phyloP scores from a whole-genome alignment of 1,140 invertebrate genomes.

The Leucophenga varia region DNA sequence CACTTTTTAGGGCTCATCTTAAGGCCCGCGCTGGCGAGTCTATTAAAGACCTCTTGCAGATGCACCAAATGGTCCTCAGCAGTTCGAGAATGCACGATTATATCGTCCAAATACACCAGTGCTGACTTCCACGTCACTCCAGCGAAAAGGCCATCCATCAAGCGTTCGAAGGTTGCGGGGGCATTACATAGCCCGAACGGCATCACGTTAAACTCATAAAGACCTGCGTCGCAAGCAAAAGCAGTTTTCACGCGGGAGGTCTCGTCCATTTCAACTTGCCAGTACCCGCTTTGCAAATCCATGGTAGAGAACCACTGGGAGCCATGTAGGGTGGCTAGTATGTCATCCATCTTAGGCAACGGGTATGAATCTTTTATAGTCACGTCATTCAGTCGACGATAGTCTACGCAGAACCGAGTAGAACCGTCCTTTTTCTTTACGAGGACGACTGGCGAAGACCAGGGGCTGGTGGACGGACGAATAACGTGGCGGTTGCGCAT shows the following conservation, averaged over 20 bases:
- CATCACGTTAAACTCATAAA: slow-evolving; percentile 10
- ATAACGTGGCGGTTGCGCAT: not conserved
- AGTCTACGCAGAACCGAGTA: slow-evolving; percentile 34
- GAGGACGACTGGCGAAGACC: slow-evolving; percentile 57
- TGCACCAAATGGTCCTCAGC: slow-evolving; percentile 1
- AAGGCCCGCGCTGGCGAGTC: no score
- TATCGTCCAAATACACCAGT: slow-evolving; percentile 11
- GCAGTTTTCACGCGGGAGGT: not conserved
- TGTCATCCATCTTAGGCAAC: slow-evolving; percentile 57
- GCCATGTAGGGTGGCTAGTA: slow-evolving; percentile 3
- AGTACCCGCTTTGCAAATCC: slow-evolving; percentile 9
- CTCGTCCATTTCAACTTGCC: slow-evolving; percentile 5
- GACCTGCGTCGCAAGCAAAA: slow-evolving; percentile 1
- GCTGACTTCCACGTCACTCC: not conserved
- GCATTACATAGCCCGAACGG: slow-evolving; percentile 8
- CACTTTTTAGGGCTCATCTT: slow-evolving; percentile 6
- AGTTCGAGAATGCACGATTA: slow-evolving; percentile 1
- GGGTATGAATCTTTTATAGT: slow-evolving; percentile 56
- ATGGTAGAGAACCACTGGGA: slow-evolving; percentile 5
- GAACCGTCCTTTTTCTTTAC: slow-evolving; percentile 57
- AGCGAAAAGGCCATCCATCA: slow-evolving; percentile 5
- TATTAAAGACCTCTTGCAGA: slow-evolving; percentile 3
- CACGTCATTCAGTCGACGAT: slow-evolving; percentile 39
- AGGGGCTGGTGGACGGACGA: slow-evolving; percentile 49
- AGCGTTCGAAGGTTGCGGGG: not conserved